phyloP scores from a whole-genome alignment of 2,888 invertebrate genomes.

The Amiota minor region DNA sequence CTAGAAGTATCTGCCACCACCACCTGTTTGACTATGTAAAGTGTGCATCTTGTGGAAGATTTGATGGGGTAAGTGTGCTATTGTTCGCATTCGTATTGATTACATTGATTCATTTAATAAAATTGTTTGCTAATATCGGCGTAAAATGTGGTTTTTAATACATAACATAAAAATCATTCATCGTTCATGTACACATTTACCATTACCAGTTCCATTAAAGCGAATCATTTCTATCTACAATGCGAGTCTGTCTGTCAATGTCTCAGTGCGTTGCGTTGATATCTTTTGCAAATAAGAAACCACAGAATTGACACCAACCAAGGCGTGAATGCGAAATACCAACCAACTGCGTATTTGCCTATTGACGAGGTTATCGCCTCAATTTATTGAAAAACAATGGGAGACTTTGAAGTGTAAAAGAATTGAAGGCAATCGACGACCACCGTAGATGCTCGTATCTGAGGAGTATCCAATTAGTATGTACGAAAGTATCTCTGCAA shows the following conservation, averaged over 20 bases:
- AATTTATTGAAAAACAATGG: conserved; percentile 3
- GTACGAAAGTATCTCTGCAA: not conserved
- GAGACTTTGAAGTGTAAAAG: not conserved
- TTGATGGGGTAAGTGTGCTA: conserved; percentile 3
- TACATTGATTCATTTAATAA: conserved; percentile 60
- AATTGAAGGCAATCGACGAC: not conserved
- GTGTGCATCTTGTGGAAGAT: not conserved
- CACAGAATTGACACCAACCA: conserved; percentile 35
- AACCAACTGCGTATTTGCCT: conserved; percentile 32
- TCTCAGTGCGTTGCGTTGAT: conserved; percentile 38
- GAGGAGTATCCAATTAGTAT: conserved; percentile 6
- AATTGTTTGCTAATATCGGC: conserved; percentile 66
- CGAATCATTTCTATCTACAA: conserved; percentile 30
- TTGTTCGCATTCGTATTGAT: conserved; percentile 50
- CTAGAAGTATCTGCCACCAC: not conserved
- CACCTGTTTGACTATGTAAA: not conserved
- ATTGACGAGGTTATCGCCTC: conserved; percentile 24
- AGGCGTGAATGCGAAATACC: conserved; percentile 50
- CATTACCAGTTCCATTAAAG: conserved; percentile 43
- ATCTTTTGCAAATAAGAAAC: conserved; percentile 49
- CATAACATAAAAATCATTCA: conserved; percentile 1
- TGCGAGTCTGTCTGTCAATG: not conserved
- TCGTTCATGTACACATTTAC: not conserved
- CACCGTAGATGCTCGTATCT: not conserved
- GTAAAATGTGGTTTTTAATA: conserved; percentile 58